These are phyloP conservation scores for Sthenelais limicola DNA, from an alignment of 2,888 invertebrate genomes.

Conservation along the genomic window DNA sequence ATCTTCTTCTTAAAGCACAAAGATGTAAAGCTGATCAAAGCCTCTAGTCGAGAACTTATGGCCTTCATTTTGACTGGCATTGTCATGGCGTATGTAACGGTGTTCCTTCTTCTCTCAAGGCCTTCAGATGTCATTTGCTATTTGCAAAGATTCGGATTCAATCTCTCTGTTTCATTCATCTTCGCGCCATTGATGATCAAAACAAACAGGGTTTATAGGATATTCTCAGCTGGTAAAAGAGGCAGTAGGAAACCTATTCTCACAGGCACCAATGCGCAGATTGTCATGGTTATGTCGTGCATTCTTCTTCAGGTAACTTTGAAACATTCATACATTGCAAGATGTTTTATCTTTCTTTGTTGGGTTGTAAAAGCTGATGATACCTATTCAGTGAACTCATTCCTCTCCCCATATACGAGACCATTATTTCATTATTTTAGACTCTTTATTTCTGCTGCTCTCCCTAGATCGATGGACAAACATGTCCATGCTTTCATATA, in stretches of 20 bases:
- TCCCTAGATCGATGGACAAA: too few relatives aligned
- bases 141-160: slow-evolving; percentile 51
- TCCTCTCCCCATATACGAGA: too few relatives aligned
- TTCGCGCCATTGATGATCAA: slow-evolving; percentile 55
- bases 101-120: slow-evolving; percentile 25
- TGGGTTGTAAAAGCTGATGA: too few relatives aligned
- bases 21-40: slow-evolving; percentile 42
- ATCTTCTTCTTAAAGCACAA: slow-evolving; percentile 24
- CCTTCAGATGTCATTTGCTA: slow-evolving; percentile 39
- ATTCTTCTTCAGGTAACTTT: slow-evolving; percentile 50
- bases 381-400: too few relatives aligned
- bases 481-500: too few relatives aligned
- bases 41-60: slow-evolving; percentile 45
- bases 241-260: slow-evolving; percentile 48
- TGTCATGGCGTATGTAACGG: slow-evolving; percentile 37
- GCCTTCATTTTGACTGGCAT: slow-evolving; percentile 45
- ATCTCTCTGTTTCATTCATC: slow-evolving; percentile 51
- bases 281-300: slow-evolving; percentile 43
- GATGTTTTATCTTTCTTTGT: too few relatives aligned
- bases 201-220: slow-evolving; percentile 53
- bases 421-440: too few relatives aligned
- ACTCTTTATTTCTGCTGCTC: too few relatives aligned
- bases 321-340: too few relatives aligned
- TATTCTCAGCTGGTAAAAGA: slow-evolving; percentile 53
- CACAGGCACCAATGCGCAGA: slow-evolving; percentile 50